Evolutionary conservation across 2,888 invertebrate species (phyloP).

Genomic region (Leucozona laternaria): DNA sequence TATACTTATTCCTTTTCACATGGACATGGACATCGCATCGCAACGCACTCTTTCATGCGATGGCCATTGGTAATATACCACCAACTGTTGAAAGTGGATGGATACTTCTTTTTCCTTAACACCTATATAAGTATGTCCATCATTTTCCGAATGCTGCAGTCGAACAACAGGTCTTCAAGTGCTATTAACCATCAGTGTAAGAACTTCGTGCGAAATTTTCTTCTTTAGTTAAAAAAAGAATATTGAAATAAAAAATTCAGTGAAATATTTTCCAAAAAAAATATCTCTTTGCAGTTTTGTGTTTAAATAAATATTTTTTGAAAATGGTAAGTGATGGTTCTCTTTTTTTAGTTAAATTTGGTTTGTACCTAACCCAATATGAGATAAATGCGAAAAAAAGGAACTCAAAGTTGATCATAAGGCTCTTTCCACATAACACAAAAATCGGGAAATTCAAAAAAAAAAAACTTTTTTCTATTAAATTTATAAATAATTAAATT

Average conservation of each 20-base stretch:
- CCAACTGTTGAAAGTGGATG: conserved; percentile 34
- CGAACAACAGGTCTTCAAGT: conserved; percentile 69
- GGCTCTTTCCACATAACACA: neutral
- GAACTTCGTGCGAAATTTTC: neutral
- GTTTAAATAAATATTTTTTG: neutral
- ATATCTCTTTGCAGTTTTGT: neutral
- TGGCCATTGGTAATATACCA: conserved; percentile 37
- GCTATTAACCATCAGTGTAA: conserved; percentile 41
- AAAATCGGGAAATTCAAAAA: no score
- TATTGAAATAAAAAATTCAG: neutral
- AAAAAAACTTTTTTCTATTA: no score
- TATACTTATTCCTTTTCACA: conserved; percentile 14
- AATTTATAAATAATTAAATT: neutral
- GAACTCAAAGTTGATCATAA: neutral
- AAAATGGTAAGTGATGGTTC: neutral
- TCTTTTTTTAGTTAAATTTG: neutral
- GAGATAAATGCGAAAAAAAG: neutral
- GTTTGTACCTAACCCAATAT: neutral
- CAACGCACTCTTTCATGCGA: conserved; percentile 66
- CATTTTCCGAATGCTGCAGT: conserved; percentile 66
- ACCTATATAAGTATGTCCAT: conserved; percentile 60
- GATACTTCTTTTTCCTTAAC: conserved; percentile 39
- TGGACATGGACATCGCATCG: conserved; percentile 37
- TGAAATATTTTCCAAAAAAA: neutral
- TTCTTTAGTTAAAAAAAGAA: neutral